Base-by-base conservation (phyloP, 2,113 vertebrate species). In the Eidolon helvum region DNA sequence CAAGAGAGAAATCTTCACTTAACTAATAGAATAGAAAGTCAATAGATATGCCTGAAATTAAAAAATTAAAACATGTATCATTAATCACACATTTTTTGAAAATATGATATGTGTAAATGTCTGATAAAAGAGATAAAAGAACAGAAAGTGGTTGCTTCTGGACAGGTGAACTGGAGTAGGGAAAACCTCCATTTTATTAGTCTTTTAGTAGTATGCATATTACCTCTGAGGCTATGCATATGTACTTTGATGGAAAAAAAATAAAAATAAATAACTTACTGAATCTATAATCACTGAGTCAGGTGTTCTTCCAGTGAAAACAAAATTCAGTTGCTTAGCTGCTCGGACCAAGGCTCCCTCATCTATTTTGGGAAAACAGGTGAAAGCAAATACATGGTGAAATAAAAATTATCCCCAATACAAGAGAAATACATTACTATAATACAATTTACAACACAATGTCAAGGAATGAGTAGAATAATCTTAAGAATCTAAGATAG, bases 271-370 rank as follows among this genome's bases (percentile, higher is more conserved):
- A 26, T n/a, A 80, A 97, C 97, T 97, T 98, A 99, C 99, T 86
- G 99, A 98, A 96, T 99, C 99, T 95, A 99, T 98, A 80, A 99
- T 99, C 95, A 99, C 99, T 0, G 98, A 99, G 98, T 99, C 99
- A 35, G 99, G 99, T 30, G 99, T 99, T 98, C 99, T 98, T 95
- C 99, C 99, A 50, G 99, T 99, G 98, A 99, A 99, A 79, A 99
- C 99, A 95, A 99, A 99, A 96, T 97, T 99, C 87, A 99, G 98
- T 96, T 99, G 98, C 48, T 96, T 99, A 71, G 99, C 99, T 59
- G 99, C 99, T 98, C 99, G 99, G 97, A 99, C 99, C 98, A 99
- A 98, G 1, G 99, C 99, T 35, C 99, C 99, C 98, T 99, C 99
- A 98, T 99, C 99, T 99, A 96, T 57, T 89, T 71, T 5, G 97